Base-by-base conservation (phyloP, 2,888 invertebrate genomes). In the Mimumesa dahlbomi region DNA sequence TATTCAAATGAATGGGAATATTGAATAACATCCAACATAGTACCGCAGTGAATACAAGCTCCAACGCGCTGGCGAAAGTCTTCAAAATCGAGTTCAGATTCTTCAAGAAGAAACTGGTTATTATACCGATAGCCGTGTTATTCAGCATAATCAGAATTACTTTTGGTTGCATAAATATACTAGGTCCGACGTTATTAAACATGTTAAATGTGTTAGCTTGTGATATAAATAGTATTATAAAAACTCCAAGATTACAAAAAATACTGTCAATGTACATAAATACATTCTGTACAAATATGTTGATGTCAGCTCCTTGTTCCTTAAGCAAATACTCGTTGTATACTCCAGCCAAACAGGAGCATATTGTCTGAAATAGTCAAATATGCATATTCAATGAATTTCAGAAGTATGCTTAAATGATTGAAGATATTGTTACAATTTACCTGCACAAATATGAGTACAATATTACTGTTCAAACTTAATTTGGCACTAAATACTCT, bases 211-310 rank as follows among this genome's bases (percentile, higher is more conserved):
- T 83, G 82, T 94, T 92, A 0, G 95, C 95, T 85, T 94, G 93
- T 2, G 81, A 64, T 92, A 86, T 53, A 7, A 25, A 68, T 16
- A 78, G 42, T 16, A 69, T 11, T 92, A 93, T 78, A 42, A 98
- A 90, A 63, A 97, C 91, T 2, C 93, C 88, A n/a, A 94, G 88
- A 89, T 98, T 98, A 87, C 97, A 97, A n/a, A 97, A 85, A 72
- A 98, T 97, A 2, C 98, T 98, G 89, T 98, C 97, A 22, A 97
- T 87, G 88, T 98, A 98, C 97, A 98, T 97, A 84, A 97, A 98
- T 5, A 97, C 93, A 89, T 98, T 98, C 90, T 98, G 98, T 75
- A 98, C 90, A 90, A 96, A 97, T 83, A 98, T 95, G 86, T 97
- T 95, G 0, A 97, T 94, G 75, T 95, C 93, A 1, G 94, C 93